Evolutionary conservation across 2,797 vertebrate species (phyloP).

Genomic region (Ibycter americanus): DNA sequence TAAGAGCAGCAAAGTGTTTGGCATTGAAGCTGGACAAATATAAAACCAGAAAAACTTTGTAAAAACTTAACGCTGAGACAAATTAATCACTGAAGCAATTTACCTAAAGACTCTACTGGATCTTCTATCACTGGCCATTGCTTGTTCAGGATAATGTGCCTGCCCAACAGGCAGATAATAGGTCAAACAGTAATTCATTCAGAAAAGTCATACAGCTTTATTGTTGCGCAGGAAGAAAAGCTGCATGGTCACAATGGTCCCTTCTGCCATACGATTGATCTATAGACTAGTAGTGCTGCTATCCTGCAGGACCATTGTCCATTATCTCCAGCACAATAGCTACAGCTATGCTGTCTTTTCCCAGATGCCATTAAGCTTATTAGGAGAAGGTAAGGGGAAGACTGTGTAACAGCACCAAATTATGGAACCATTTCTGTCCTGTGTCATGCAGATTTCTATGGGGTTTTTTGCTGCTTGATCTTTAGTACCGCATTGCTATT

Average conservation of each 20-base stretch:
- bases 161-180: not conserved
- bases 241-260: not conserved
- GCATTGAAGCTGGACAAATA: not conserved
- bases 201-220: not conserved
- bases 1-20: not conserved
- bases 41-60: not conserved
- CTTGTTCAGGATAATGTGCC: not conserved
- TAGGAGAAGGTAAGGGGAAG: not conserved
- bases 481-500: not conserved
- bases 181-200: not conserved
- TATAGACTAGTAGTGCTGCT: not conserved
- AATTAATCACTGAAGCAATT: not conserved
- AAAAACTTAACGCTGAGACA: not conserved
- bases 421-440: not conserved
- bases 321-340: not conserved
- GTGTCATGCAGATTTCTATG: not conserved
- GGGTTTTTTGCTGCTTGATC: not conserved
- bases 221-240: conserved; percentile 20
- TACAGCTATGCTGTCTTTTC: not conserved
- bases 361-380: not conserved
- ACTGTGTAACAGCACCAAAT: not conserved
- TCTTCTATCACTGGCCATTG: not conserved
- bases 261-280: not conserved
- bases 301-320: not conserved
- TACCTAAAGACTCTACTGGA: not conserved